Conservation (phyloP, 1,140 invertebrate species). For the Lordiphosa mommai region DNA sequence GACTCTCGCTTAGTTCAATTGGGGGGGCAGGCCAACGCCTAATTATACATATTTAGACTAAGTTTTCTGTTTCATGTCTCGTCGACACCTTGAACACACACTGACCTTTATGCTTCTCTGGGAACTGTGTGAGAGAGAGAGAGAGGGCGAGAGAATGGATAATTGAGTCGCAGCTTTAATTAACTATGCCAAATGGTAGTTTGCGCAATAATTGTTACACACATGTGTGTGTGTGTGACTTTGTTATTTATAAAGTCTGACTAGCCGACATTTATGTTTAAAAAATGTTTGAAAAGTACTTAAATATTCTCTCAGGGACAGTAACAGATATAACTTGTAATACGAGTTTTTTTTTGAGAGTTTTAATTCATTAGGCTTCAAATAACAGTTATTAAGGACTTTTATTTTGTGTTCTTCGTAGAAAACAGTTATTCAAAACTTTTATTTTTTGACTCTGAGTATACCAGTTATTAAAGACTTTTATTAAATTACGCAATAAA, state of each 20-base stretch:
- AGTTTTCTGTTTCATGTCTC: neutral
- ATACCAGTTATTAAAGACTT: no score
- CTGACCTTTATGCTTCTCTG: slow-evolving; percentile 44
- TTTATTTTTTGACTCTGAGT: no score
- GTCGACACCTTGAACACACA: slow-evolving; percentile 48
- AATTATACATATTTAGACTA: slow-evolving; percentile 7
- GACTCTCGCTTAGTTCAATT: neutral
- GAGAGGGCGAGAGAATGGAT: neutral
- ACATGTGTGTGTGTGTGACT: neutral
- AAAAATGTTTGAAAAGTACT: no score
- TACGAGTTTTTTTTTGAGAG: no score
- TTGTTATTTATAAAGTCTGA: neutral
- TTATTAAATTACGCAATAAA: no score
- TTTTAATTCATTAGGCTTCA: no score
- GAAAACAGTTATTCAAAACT: no score
- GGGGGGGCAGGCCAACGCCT: slow-evolving; percentile 24
- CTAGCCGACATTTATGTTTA: neutral
- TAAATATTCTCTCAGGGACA: no score
- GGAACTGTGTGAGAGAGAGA: slow-evolving; percentile 6
- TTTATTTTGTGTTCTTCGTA: no score
- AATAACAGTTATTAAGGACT: no score
- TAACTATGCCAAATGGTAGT: slow-evolving; percentile 58
- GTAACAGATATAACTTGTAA: no score
- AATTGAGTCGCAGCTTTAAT: slow-evolving; percentile 37
- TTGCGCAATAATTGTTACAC: slow-evolving; percentile 51